Base-by-base conservation (phyloP, 2,113 vertebrate species). In the Eretmochelys imbricata region DNA sequence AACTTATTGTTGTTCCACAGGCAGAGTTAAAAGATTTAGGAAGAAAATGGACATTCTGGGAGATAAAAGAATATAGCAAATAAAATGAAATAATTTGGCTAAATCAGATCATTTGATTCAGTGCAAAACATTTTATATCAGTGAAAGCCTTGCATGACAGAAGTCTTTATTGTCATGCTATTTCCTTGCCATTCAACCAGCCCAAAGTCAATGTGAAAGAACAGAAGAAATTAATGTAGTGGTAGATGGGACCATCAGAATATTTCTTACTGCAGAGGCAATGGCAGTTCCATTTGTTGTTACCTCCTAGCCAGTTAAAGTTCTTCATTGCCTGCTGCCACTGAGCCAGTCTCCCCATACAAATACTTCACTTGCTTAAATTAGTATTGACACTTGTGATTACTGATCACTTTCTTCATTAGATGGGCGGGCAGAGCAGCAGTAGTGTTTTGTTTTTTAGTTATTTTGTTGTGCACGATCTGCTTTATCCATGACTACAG, bases 101-200 rank as follows among this genome's bases (percentile, higher is more conserved):
- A n/a, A 27, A 55, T 93, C 65, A 62, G 69, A 76, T 62, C 82
- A 88, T 29, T 4, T 91, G 49, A 55, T 83, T 87, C 46, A 79
- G 50, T 80, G 25, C 25, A 90, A 95, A 91, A 17, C 19, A 79
- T 91, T 69, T 91, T 93, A 14, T 84, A 96, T 91, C 50, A 78
- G 29, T 79, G 87, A 86, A 93, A 81, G 51, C 76, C 54, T 81
- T 13, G 17, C 48, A 84, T 59, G 90, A 79, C 13, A 2, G 31
- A 97, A 89, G 69, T 31, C 87, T 82, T 96, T 94, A 65, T 0
- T 2, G 55, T 75, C 1, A 91, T 96, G 93, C 92, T 84, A 55
- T 92, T 92, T n/a, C 2, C 12, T 88, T 89, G 80, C 94, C 51
- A 78, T 88, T 92, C 62, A 88, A 38, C n/a, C 88, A 49, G 17